Conservation (phyloP, 2,888 invertebrate genomes). For the Teinopalpus imperialis region DNA sequence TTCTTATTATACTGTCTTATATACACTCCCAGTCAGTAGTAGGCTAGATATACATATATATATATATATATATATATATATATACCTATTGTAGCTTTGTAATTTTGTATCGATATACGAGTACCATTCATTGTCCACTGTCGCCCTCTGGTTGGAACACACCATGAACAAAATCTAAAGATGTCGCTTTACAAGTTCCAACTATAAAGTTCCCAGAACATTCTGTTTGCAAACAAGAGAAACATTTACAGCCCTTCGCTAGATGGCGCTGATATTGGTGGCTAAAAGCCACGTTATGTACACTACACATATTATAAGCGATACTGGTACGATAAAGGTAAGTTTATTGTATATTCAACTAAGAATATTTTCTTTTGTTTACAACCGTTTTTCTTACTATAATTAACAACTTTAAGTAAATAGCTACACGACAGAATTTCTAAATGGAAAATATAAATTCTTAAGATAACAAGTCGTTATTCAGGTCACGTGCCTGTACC, state of each 20-base stretch:
- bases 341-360: too few relatives aligned
- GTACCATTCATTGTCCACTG: slow-evolving; percentile 4
- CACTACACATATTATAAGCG: too few relatives aligned
- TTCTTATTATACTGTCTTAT: slow-evolving; percentile 8
- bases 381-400: too few relatives aligned
- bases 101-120: background rate
- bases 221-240: background rate
- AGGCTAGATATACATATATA: background rate
- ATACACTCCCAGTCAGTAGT: slow-evolving; percentile 5
- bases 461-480: slow-evolving; percentile 18
- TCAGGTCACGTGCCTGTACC: slow-evolving; percentile 13
- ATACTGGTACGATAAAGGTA: too few relatives aligned
- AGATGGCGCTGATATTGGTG: slow-evolving; percentile 13
- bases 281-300: background rate
- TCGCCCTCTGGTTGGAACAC: slow-evolving; percentile 6
- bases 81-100: background rate
- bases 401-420: too few relatives aligned
- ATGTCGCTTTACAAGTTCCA: slow-evolving; percentile 11
- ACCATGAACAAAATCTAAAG: background rate
- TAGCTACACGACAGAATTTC: background rate
- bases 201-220: too few relatives aligned
- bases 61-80: too few relatives aligned
- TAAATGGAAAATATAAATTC: background rate
- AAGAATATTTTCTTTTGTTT: too few relatives aligned
- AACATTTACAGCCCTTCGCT: background rate